phyloP scores from a whole-genome alignment of 2,888 invertebrate species.

The Notocelia uddmanniana region DNA sequence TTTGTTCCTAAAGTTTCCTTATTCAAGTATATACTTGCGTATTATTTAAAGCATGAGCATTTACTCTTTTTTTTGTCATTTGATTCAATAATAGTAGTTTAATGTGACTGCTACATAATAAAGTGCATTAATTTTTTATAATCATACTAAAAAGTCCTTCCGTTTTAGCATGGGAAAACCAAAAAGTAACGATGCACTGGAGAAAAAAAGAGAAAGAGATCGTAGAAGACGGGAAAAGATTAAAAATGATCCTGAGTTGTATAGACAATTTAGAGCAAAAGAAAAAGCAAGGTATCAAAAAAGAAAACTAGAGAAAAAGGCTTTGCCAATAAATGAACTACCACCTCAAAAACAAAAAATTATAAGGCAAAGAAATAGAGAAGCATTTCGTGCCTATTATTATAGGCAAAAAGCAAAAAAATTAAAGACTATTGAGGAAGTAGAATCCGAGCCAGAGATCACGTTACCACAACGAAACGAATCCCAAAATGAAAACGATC shows the following conservation, averaged over 20 bases:
- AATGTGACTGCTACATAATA: no score
- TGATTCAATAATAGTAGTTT: no score
- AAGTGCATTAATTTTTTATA: no score
- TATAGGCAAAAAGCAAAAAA: conserved; percentile 14
- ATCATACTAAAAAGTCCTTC: not conserved
- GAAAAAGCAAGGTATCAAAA: conserved; percentile 15
- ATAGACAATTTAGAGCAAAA: conserved; percentile 12
- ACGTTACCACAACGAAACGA: conserved; percentile 5
- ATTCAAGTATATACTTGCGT: no score
- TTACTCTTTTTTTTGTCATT: no score
- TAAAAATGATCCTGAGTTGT: conserved; percentile 19
- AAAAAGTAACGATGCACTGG: not conserved
- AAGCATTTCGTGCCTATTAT: conserved; percentile 22
- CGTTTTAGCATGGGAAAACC: not conserved
- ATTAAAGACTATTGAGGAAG: conserved; percentile 8
- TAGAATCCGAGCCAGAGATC: conserved; percentile 10
- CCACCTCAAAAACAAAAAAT: conserved; percentile 13
- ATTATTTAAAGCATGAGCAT: no score
- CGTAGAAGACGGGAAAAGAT: conserved; percentile 11
- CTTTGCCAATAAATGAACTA: conserved; percentile 16
- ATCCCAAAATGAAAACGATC: not conserved
- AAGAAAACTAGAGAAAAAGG: conserved; percentile 22
- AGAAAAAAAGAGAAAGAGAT: conserved; percentile 27
- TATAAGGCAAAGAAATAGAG: conserved; percentile 24
- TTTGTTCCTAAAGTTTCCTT: no score